Conservation (phyloP, 2,888 invertebrate genomes). For the Lobophora halterata region DNA sequence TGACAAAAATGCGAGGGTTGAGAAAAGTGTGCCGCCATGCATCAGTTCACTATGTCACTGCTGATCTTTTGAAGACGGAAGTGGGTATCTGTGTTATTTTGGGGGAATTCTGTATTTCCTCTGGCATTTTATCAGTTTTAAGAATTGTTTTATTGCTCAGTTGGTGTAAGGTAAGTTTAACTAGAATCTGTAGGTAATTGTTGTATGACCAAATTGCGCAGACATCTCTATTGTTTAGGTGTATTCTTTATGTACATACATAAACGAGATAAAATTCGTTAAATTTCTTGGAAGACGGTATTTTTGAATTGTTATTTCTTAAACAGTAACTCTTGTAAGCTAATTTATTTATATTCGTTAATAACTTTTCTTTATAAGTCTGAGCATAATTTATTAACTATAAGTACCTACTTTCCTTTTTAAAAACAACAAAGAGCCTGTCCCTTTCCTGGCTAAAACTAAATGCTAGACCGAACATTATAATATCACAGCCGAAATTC, state of each 20-base stretch:
- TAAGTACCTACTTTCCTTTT: too few species aligned
- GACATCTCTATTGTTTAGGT: too few species aligned
- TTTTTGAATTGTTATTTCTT: too few species aligned
- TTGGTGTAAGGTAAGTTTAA: background rate
- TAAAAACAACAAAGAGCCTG: constrained; percentile 7
- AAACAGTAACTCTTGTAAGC: too few species aligned
- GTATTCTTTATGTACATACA: too few species aligned
- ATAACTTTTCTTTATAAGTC: too few species aligned
- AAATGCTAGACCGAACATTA: constrained; percentile 18
- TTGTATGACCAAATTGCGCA: too few species aligned
- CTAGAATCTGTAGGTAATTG: too few species aligned
- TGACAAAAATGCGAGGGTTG: constrained; percentile 74
- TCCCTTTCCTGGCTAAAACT: constrained; percentile 1
- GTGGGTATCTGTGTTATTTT: constrained; percentile 37
- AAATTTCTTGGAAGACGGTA: too few species aligned
- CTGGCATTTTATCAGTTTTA: constrained; percentile 6
- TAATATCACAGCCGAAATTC: constrained; percentile 17
- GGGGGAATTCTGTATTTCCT: constrained; percentile 19
- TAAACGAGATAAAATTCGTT: too few species aligned
- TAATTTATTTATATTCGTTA: too few species aligned
- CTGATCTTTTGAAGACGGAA: constrained; percentile 65
- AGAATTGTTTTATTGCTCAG: background rate
- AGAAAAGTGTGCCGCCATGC: constrained; percentile 74
- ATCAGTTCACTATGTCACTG: constrained; percentile 79
- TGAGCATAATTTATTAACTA: too few species aligned